Evolutionary conservation across 2,888 invertebrate genomes (phyloP).

Genomic region (Agrochola macilenta): DNA sequence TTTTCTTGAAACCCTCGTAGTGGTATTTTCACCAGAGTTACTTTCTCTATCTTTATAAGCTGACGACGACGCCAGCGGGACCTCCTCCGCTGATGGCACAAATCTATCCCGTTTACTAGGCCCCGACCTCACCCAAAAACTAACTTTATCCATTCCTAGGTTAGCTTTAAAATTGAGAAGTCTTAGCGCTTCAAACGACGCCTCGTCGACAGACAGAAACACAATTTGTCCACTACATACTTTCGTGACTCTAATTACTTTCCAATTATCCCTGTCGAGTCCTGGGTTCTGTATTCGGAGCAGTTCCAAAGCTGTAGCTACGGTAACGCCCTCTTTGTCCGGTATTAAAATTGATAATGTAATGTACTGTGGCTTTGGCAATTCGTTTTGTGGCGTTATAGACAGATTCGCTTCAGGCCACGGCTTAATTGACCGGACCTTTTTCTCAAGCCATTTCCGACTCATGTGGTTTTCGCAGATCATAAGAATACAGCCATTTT

Average conservation of each 20-base stretch:
- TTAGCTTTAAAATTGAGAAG: conserved; percentile 31
- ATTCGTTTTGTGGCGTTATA: not conserved
- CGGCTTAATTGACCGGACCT: conserved; percentile 41
- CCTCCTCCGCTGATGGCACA: not conserved
- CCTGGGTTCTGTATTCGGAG: conserved; percentile 49
- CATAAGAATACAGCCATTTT: conserved; percentile 36
- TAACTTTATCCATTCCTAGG: conserved; percentile 37
- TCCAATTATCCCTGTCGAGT: conserved; percentile 38
- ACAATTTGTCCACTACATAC: conserved; percentile 5
- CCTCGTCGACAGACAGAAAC: conserved; percentile 21
- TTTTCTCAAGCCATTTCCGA: conserved; percentile 45
- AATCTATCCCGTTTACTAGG: not conserved
- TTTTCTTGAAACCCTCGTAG: not conserved
- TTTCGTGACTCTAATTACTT: not conserved
- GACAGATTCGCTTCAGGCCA: conserved; percentile 46
- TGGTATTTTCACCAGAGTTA: not conserved
- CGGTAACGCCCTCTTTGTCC: conserved; percentile 26
- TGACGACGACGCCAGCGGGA: conserved; percentile 8
- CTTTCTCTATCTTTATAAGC: not conserved
- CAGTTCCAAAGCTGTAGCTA: conserved; percentile 40
- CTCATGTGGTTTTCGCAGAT: conserved; percentile 39
- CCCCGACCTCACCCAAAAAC: conserved; percentile 22
- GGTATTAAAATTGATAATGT: conserved; percentile 24
- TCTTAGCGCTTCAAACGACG: conserved; percentile 35
- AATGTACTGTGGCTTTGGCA: not conserved